Evolutionary conservation across 2,888 invertebrate genomes (phyloP).

Genomic region (Lasioglossum oenotherae): DNA sequence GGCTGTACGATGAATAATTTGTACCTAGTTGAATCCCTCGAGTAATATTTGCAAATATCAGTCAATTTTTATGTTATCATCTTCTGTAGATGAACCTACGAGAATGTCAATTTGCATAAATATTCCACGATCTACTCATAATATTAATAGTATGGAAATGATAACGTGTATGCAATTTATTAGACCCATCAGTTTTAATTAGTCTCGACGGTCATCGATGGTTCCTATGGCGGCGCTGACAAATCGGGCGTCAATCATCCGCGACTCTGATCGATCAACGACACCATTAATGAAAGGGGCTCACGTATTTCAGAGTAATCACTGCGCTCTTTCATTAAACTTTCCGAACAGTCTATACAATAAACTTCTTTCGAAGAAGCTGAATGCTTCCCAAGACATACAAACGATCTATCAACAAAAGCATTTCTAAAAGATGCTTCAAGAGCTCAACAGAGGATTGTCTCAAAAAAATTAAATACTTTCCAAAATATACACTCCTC

Average conservation of each 20-base stretch:
- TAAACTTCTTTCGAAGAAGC: not conserved
- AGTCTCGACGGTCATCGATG: constrained; percentile 2
- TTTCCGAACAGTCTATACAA: not conserved
- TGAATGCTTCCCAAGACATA: not conserved
- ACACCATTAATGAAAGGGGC: not conserved
- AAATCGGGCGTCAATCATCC: not conserved
- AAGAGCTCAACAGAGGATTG: not conserved
- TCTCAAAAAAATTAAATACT: not conserved
- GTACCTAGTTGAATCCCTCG: not conserved
- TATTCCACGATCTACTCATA: not conserved
- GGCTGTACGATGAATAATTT: too few relatives aligned
- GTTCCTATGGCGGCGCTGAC: not conserved
- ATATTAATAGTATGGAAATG: not conserved
- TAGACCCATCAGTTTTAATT: not conserved
- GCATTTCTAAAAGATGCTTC: not conserved
- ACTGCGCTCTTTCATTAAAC: not conserved
- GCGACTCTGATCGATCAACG: not conserved
- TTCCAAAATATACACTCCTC: not conserved
- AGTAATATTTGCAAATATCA: not conserved
- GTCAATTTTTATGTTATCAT: not conserved
- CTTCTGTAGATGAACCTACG: not conserved
- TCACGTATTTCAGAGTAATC: not conserved
- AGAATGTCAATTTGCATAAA: not conserved
- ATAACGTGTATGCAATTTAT: not conserved
- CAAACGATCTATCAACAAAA: not conserved